Base-by-base conservation (phyloP, 2,113 vertebrate species). In the Sterrhoptilus dennistouni region DNA sequence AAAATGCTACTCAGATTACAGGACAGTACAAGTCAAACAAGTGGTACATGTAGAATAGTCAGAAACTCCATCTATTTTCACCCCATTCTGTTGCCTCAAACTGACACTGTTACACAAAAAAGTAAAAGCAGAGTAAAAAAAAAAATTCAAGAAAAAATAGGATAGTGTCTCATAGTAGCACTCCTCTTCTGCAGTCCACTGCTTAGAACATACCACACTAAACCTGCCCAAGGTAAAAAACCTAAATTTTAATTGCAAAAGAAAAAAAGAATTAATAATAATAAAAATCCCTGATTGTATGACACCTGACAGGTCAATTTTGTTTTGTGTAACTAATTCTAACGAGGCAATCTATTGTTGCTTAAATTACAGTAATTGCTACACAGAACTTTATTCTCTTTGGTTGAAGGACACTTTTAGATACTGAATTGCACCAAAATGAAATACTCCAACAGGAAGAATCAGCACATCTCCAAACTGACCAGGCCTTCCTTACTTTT, bases 381-480 rank as follows among this genome's bases (percentile, higher is more conserved):
- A 38, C 35, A 72, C 29, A 84, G 80, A 95, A 76, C 53, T 74
- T 29, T 18, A 78, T 74, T 80, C 14, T 42, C 33, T 76, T 69
- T 76, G 69, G 68, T 74, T 89, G 42, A 97, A 96, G 92, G 71
- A 88, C 84, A 95, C 79, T 93, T 97, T 75, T 28, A 76, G 87
- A 81, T 23, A 53, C 21, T 14, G 36, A 63, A 94, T 53, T 6
- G 10, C 17, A 83, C 29, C 7, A 53, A 90, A 86, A 74, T 35
- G 18, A 80, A 54, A 54, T 52, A 66, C 60, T 80, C 38, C 61
- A 82, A 53, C 27, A 84, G 53, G 9, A 87, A 79, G 28, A 79
- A 65, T 8, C 40, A 63, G 11, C 9, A 68, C 16, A 35, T 27
- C 18, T 52, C 12, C 24, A 78, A 50, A 71, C 14, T 8, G 27